These are phyloP conservation scores for Luperina testacea DNA, from an alignment of 2,888 invertebrate species.

Conservation along the genomic window DNA sequence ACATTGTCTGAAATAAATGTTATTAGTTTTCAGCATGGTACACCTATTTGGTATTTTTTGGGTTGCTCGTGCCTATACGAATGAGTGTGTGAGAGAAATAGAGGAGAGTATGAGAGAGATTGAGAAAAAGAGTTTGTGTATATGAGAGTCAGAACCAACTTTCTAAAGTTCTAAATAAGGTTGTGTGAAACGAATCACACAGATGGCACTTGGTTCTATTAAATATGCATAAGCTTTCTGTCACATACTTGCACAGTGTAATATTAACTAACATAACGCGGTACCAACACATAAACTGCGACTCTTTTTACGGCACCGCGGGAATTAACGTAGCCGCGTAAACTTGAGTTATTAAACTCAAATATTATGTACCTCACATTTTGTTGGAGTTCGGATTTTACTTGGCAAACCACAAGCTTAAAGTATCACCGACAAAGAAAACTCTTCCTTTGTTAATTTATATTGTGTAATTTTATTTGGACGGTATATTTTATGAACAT, in stretches of 20 bases:
- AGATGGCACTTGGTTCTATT: no score
- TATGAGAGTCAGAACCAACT: not conserved
- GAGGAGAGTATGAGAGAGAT: not conserved
- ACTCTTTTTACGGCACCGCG: slow-evolving; percentile 60
- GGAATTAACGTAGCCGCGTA: slow-evolving; percentile 57
- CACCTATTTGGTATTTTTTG: not conserved
- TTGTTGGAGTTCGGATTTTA: slow-evolving; percentile 54
- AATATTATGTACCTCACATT: slow-evolving; percentile 51
- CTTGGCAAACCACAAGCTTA: slow-evolving; percentile 43
- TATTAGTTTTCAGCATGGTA: not conserved
- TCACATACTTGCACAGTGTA: slow-evolving; percentile 35
- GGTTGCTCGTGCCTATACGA: not conserved
- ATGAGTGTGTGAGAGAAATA: not conserved
- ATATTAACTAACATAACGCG: slow-evolving; percentile 57
- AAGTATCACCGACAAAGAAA: slow-evolving; percentile 52
- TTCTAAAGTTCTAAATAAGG: not conserved
- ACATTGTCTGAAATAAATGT: no score
- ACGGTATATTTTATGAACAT: slow-evolving; percentile 32
- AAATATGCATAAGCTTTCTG: slow-evolving; percentile 34
- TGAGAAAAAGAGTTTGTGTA: not conserved
- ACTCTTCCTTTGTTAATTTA: slow-evolving; percentile 55
- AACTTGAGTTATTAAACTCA: slow-evolving; percentile 63
- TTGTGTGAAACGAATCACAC: not conserved
- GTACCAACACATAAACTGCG: slow-evolving; percentile 51
- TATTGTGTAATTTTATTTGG: slow-evolving; percentile 41